Evolutionary conservation across 2,797 vertebrate genomes (phyloP).

Genomic region (Chromis chromis): DNA sequence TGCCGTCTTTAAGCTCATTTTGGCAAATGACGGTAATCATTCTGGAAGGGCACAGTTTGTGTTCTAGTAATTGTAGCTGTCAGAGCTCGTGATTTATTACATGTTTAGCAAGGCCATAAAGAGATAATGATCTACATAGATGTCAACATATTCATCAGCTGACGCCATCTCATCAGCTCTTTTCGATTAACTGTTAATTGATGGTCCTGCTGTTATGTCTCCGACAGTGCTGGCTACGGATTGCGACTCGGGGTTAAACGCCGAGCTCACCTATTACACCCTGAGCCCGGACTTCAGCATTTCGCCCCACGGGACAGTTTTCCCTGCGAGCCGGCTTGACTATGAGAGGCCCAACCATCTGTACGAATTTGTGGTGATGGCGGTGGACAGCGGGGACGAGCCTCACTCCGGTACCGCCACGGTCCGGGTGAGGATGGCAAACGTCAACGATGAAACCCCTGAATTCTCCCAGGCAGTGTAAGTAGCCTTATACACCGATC

Average conservation of each 20-base stretch:
- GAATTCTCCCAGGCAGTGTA: constrained; percentile 90
- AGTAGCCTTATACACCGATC: constrained; percentile 44
- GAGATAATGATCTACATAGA: constrained; percentile 72
- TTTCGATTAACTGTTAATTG: constrained; percentile 65
- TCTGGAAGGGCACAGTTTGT: constrained; percentile 49
- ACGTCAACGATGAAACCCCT: constrained; percentile 91
- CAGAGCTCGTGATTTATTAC: constrained; percentile 70
- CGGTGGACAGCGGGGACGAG: constrained; percentile 88
- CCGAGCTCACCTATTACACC: constrained; percentile 89
- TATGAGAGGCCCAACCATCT: constrained; percentile 90
- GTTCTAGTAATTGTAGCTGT: constrained; percentile 68
- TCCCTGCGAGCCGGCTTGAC: constrained; percentile 87
- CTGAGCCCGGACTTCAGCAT: constrained; percentile 91
- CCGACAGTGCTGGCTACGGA: constrained; percentile 89
- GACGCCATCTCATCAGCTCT: constrained; percentile 56
- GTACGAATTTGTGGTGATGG: constrained; percentile 93
- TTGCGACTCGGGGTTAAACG: constrained; percentile 90
- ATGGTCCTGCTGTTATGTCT: constrained; percentile 46
- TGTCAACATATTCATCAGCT: constrained; percentile 75
- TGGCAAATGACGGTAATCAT: constrained; percentile 53
- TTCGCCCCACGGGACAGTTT: constrained; percentile 89
- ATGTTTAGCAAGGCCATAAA: constrained; percentile 74
- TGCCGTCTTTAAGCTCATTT: constrained; percentile 53
- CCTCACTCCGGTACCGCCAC: constrained; percentile 90
- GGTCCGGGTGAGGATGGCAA: constrained; percentile 89